Percentiles rank a stretch among this genome's conserved stretches.
Conservation (phyloP, 2,888 invertebrate genomes). For the Chironomus tentans region DNA sequence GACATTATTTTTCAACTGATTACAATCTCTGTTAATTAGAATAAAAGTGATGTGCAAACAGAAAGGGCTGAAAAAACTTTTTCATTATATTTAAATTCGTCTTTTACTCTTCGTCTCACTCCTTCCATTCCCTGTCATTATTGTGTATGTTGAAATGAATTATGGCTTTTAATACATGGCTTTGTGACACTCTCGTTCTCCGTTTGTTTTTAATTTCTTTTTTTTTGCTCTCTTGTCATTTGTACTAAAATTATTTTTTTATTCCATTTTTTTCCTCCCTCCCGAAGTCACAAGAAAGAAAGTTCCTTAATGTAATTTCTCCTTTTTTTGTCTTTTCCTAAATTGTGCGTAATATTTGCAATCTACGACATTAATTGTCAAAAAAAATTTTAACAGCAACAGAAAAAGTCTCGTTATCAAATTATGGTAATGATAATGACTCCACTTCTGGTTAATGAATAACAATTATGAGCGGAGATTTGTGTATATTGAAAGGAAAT, state of each 20-base stretch:
- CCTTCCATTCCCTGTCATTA: neutral
- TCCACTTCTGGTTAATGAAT: too few relatives aligned
- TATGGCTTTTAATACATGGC: neutral
- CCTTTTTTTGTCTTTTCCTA: neutral
- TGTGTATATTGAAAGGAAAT: too few relatives aligned
- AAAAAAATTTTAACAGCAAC: too few relatives aligned
- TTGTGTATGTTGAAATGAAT: constrained; percentile 1
- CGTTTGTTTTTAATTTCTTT: too few relatives aligned
- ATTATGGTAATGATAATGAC: too few relatives aligned
- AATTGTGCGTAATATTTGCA: neutral
- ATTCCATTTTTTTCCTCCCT: neutral
- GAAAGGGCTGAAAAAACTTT: constrained; percentile 6
- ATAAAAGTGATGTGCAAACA: constrained; percentile 21
- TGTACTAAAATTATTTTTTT: neutral
- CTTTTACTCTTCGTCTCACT: neutral
- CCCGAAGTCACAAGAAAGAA: too few relatives aligned
- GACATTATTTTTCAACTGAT: constrained; percentile 21
- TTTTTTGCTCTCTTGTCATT: too few relatives aligned
- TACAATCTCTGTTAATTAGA: constrained; percentile 25
- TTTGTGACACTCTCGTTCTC: too few relatives aligned
- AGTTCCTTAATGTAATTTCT: neutral
- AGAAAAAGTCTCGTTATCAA: too few relatives aligned
- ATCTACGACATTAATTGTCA: neutral
- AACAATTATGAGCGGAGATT: too few relatives aligned
- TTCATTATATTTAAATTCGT: neutral